Evolutionary conservation across 2,113 vertebrate species (phyloP), one percentile per base, ranked within the genome.

Genomic region (Bubo bubo): DNA sequence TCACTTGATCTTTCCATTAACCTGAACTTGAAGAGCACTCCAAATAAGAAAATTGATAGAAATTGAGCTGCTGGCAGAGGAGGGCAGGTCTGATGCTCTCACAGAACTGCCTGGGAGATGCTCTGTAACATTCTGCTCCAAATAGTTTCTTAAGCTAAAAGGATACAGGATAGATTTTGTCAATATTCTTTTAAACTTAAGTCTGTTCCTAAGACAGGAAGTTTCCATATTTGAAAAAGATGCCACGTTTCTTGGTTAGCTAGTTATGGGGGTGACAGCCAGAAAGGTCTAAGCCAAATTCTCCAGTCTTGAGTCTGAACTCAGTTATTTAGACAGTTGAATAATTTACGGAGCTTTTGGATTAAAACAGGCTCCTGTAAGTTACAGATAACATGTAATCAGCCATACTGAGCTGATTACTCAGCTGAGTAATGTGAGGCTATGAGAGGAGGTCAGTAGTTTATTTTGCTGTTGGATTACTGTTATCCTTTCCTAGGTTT

Each of bases 381-480:
- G 6, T 87, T 74, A 47, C 0, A 0, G 43, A 39, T 72, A 26
- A 85, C 1, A 1, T 28, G 13, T 58, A 41, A 45, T 50, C 9
- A 55, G 60, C 39, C 39, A 41, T 41, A 5, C 39, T 41, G 39
- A 41, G 39, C 39, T 41, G 39, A 41, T 41, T 41, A 41, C 39
- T 41, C 39, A 41, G 39, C 39, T 41, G 39, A 41, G 39, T 41
- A 41, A 41, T 41, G 39, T 41, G 72, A 68, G 53, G 39, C 53
- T 80, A 4, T 45, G 34, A 60, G 35, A 22, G 34, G 6, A 80
- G 41, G 23, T 60, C 68, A 72, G 62, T 43, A 34, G 30, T 68
- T 90, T 68, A 10, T 79, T 93, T 82, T 92, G 39, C 49, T 30
- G 17, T 27, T 93, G 47, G 13, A 52, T 63, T 87, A 12, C 59